Conservation (phyloP, 2,888 invertebrate genomes). For the Stenchaetothrips biformis region DNA sequence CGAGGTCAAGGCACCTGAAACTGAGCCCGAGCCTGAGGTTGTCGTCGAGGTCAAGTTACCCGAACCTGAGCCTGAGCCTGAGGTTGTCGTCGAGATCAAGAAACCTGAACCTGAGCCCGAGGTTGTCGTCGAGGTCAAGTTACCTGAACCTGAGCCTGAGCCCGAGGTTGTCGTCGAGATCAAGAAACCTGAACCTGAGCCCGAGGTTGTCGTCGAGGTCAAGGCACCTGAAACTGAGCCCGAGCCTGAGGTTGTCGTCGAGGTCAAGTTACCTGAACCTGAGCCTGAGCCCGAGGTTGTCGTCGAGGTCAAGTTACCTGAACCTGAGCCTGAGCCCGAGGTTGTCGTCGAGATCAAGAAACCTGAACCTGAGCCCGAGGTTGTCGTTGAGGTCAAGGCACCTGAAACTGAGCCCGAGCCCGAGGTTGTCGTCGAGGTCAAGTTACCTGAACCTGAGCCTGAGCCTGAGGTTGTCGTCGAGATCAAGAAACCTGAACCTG, state of each 20-base stretch:
- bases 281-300: not conserved
- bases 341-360: not conserved
- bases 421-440: not conserved
- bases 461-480: not conserved
- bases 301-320: not conserved
- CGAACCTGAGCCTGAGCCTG: not conserved
- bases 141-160: not conserved
- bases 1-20: not conserved
- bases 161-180: not conserved
- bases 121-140: not conserved
- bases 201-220: not conserved
- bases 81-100: not conserved
- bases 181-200: not conserved
- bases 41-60: not conserved
- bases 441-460: not conserved
- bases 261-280: not conserved
- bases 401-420: not conserved
- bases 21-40: not conserved
- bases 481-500: not conserved
- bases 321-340: not conserved
- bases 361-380: not conserved
- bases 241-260: not conserved
- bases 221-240: not conserved
- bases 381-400: not conserved
- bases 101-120: not conserved